A percentile compares a stretch with the other conserved stretches of the same genome.
These are phyloP conservation scores for Cygnus buccinator DNA, from an alignment of 2,113 vertebrate species.

Conservation along the genomic window DNA sequence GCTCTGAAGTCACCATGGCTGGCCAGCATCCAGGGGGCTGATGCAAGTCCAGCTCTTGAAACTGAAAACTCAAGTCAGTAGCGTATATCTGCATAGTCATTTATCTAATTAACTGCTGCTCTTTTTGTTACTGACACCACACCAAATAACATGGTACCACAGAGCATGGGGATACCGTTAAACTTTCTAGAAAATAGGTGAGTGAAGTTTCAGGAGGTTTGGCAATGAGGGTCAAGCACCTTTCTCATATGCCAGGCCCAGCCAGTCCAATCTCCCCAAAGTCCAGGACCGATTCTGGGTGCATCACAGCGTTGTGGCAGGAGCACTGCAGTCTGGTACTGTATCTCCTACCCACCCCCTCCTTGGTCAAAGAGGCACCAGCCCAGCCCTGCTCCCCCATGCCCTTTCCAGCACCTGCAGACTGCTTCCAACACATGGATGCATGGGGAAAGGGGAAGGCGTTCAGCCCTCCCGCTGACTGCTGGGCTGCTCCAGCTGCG, in stretches of 20 bases:
- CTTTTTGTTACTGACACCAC: neutral
- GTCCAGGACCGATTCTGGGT: neutral
- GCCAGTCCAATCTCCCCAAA: neutral
- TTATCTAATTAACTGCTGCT: neutral
- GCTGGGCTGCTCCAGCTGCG: neutral
- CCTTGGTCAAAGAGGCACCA: neutral
- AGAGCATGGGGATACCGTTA: neutral
- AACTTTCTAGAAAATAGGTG: neutral
- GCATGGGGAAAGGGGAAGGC: rapidly evolving
- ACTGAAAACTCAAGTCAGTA: neutral
- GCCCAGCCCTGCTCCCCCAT: neutral
- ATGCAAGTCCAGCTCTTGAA: neutral
- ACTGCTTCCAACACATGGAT: neutral
- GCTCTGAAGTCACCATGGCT: neutral
- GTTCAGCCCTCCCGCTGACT: neutral
- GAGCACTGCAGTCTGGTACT: neutral
- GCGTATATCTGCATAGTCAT: neutral
- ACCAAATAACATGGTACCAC: neutral
- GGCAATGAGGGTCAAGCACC: neutral
- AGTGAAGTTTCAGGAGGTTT: neutral
- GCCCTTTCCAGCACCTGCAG: neutral
- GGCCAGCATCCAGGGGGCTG: neutral
- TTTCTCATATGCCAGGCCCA: neutral
- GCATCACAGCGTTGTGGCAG: rapidly evolving
- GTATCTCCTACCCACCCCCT: neutral